Evolutionary conservation across 2,888 invertebrate genomes (phyloP).

Genomic region (Orchestes rusci): DNA sequence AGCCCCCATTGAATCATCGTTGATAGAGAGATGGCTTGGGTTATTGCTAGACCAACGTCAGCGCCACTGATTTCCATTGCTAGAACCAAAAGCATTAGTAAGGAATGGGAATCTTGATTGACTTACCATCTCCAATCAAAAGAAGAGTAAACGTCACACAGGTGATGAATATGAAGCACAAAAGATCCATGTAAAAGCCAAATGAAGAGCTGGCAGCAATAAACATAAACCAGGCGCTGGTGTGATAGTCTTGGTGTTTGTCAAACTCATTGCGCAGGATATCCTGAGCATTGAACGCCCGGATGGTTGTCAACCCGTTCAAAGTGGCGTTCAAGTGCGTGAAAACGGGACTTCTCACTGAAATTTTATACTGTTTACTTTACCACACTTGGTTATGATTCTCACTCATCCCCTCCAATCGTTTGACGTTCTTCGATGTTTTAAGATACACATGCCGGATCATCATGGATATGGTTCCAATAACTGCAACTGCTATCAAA

Average conservation of each 20-base stretch:
- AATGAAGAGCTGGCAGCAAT: conserved; percentile 58
- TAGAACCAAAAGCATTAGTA: no score
- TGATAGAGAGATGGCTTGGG: conserved; percentile 55
- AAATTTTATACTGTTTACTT: no score
- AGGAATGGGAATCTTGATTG: not conserved
- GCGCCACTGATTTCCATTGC: no score
- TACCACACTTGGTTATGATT: no score
- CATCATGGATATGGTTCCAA: conserved; percentile 54
- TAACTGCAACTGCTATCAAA: conserved; percentile 45
- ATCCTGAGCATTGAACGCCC: conserved; percentile 65
- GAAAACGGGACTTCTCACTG: conserved; percentile 80
- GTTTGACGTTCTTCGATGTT: conserved; percentile 64
- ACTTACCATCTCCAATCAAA: conserved; percentile 41
- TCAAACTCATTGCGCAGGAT: conserved; percentile 53
- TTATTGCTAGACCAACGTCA: conserved; percentile 52
- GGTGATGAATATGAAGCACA: conserved; percentile 57
- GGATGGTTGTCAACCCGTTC: conserved; percentile 71
- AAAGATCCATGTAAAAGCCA: conserved; percentile 57
- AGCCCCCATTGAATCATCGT: conserved; percentile 70
- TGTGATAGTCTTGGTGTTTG: conserved; percentile 55
- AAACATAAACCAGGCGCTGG: conserved; percentile 62
- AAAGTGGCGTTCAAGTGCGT: conserved; percentile 73
- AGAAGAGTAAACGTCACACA: conserved; percentile 61
- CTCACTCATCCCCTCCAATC: conserved; percentile 61
- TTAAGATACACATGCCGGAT: conserved; percentile 58